Evolutionary conservation across 2,113 vertebrate genomes (phyloP).

Genomic region (Oriolus oriolus): DNA sequence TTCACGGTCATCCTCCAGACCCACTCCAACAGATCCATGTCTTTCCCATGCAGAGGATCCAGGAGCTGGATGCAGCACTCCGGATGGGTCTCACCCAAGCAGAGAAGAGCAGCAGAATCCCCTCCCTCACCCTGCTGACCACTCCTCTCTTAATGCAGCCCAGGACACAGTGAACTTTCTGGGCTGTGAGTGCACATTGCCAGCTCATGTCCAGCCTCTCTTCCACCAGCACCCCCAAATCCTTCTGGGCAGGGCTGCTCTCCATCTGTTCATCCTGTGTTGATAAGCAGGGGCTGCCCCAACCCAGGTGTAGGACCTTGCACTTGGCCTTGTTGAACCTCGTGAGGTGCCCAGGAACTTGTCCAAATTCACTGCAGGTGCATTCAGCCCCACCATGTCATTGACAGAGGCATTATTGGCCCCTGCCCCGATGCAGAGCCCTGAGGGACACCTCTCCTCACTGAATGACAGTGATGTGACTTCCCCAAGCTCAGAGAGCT

Average conservation of each 20-base stretch:
- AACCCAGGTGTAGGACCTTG: too few relatives aligned
- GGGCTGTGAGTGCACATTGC: neutral
- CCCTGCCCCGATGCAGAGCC: fast-evolving
- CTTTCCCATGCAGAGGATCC: neutral
- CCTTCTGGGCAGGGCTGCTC: neutral
- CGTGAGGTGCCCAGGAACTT: neutral
- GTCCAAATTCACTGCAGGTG: too few relatives aligned
- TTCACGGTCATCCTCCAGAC: neutral
- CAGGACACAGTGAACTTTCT: neutral
- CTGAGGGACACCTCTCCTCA: neutral
- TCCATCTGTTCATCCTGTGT: neutral
- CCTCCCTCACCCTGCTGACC: neutral
- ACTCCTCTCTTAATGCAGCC: neutral
- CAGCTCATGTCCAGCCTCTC: neutral
- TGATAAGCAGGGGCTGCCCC: too few relatives aligned
- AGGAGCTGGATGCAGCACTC: neutral
- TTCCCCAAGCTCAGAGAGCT: neutral
- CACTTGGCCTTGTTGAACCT: neutral
- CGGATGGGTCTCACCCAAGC: neutral
- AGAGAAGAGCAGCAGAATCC: neutral
- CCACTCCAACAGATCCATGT: neutral
- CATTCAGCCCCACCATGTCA: fast-evolving
- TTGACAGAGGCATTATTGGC: neutral
- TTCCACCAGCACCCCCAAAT: neutral
- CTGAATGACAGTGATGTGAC: neutral